Percentiles rank a stretch among this genome's conserved stretches.
phyloP scores from a whole-genome alignment of 2,113 vertebrate genomes.

The Nerophis lumbriciformis region DNA sequence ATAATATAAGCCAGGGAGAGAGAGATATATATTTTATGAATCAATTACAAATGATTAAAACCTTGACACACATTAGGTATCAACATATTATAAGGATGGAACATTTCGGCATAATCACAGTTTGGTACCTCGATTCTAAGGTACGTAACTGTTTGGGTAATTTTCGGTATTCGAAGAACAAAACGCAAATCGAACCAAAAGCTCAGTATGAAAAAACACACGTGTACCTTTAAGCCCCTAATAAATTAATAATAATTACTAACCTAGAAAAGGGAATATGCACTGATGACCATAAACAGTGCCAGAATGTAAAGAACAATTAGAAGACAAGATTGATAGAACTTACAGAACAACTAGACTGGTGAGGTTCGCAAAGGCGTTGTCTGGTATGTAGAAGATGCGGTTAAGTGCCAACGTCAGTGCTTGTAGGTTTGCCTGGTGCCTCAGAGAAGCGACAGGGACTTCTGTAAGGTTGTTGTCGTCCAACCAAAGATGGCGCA shows the following conservation, averaged over 20 bases:
- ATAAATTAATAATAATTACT: not conserved
- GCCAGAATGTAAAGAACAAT: slow-evolving; percentile 13
- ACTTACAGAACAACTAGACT: slow-evolving; percentile 96
- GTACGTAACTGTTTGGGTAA: too few relatives aligned
- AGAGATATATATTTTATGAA: too few relatives aligned
- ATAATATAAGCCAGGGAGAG: too few relatives aligned
- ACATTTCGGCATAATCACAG: too few relatives aligned
- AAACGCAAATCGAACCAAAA: too few relatives aligned
- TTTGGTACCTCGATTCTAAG: too few relatives aligned
- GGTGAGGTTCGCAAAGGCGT: slow-evolving; percentile 91
- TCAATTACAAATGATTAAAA: too few relatives aligned
- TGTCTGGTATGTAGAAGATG: slow-evolving; percentile 86
- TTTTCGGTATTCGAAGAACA: too few relatives aligned
- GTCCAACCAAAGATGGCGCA: slow-evolving; percentile 95
- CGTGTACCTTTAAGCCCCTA: not conserved
- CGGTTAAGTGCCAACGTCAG: slow-evolving; percentile 92
- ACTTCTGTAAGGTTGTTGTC: slow-evolving; percentile 91
- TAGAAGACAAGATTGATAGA: slow-evolving; percentile 13
- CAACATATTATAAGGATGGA: too few relatives aligned
- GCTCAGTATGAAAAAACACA: too few relatives aligned
- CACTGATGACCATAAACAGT: not conserved
- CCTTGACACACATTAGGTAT: too few relatives aligned
- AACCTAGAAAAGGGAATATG: not conserved
- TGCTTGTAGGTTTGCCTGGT: slow-evolving; percentile 88
- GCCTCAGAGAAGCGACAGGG: slow-evolving; percentile 81